These are phyloP conservation scores for Ditylenchus weischeri DNA, from an alignment of 2,888 invertebrate genomes.

Conservation along the genomic window DNA sequence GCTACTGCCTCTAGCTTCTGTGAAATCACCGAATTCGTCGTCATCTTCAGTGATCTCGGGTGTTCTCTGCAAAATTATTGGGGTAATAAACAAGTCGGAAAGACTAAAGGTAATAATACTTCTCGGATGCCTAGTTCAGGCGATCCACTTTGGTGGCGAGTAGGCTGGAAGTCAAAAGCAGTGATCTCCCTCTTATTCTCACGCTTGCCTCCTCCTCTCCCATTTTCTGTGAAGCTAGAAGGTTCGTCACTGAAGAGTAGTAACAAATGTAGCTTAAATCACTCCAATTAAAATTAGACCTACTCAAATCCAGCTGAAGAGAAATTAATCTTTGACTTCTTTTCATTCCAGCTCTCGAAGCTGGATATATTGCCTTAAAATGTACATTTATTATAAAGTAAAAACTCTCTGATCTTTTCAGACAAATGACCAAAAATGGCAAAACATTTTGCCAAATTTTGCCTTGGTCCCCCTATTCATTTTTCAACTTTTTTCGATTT, in stretches of 20 bases:
- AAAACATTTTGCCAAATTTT: too few species aligned
- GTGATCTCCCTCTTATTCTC: constrained; percentile 38
- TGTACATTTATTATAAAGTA: not conserved
- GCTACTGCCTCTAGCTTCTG: constrained; percentile 29
- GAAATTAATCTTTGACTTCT: constrained; percentile 9
- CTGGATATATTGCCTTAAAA: constrained; percentile 26
- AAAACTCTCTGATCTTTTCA: not conserved
- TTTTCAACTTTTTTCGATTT: too few species aligned
- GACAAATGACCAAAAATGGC: too few species aligned
- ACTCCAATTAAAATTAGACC: not conserved
- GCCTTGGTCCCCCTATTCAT: too few species aligned
- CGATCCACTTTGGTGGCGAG: constrained; percentile 31
- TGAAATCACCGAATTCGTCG: constrained; percentile 41
- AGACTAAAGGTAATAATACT: constrained; percentile 9
- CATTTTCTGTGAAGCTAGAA: not conserved
- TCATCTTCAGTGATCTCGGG: constrained; percentile 31
- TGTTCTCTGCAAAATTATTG: constrained; percentile 8
- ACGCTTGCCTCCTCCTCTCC: constrained; percentile 12
- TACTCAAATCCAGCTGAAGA: constrained; percentile 10
- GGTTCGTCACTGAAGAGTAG: constrained; percentile 1
- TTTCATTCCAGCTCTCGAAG: constrained; percentile 32
- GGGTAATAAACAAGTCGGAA: not conserved
- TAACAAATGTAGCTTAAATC: not conserved
- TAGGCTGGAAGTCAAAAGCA: constrained; percentile 38
- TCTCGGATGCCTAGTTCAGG: constrained; percentile 41